Evolutionary conservation across 2,888 invertebrate species (phyloP), one percentile per base, ranked within the genome.

Genomic region (Lutraria lutraria): DNA sequence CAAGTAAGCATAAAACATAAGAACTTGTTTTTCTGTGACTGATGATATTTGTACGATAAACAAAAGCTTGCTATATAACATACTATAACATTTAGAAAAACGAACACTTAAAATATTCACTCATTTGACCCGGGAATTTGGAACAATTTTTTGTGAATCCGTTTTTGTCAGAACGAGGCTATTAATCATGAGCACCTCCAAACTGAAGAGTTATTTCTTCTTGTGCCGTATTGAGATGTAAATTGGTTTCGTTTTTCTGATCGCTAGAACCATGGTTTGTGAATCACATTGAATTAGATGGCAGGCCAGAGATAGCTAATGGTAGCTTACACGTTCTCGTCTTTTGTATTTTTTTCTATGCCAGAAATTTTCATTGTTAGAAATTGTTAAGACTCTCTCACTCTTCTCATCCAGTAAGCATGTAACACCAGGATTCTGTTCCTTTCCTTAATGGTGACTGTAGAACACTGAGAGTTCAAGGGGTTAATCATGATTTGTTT

Each of bases 151-250:
- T 15, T 31, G 0, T 31, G 72, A 10, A 72, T 72, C 43, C 43
- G 43, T 76, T 76, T 72, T 16, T 76, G 0, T 19, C 76, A 76
- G 34, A 76, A 76, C 76, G 76, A 34, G 34, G 76, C 76, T 34
- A 76, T 76, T 76, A 76, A 76, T 76, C 76, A 76, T 31, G 76
- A 31, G 31, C 19, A 76, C 76, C 31, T 76, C 76, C 31, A 31
- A 34, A 31, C 34, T 76, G 76, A 76, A 76, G 76, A 76, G 76
- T 76, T n/a, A 76, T 76, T 76, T 31, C 34, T 34, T 76, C 76
- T 25, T 34, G 76, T 31, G 76, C 2, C 76, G 13, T 15, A 76
- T 76, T 76, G 31, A 76, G 76, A 76, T 76, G 76, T 76, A 76
- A 76, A 76, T 76, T 76, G 76, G 34, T 34, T 76, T 34, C 76